phyloP scores from a whole-genome alignment of 2,797 vertebrate species.

The Cossypha caffra region DNA sequence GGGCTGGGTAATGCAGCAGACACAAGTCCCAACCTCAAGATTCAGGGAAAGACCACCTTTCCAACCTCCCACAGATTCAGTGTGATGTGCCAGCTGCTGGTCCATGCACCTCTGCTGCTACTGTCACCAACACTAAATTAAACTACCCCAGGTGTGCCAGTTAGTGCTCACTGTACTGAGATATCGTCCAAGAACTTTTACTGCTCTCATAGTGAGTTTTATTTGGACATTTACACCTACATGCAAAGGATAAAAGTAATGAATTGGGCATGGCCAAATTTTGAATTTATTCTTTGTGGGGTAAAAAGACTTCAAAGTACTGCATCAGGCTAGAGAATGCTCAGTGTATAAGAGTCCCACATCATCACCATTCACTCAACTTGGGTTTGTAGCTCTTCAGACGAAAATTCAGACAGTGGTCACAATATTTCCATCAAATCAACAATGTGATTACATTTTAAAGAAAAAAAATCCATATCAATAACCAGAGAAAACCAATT shows the following conservation, averaged over 20 bases:
- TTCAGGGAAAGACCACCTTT: not conserved
- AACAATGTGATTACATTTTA: not conserved
- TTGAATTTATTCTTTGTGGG: not conserved
- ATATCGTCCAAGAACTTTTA: not conserved
- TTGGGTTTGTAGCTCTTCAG: not conserved
- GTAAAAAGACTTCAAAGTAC: not conserved
- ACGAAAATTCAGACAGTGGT: not conserved
- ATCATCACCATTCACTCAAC: not conserved
- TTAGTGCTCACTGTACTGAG: not conserved
- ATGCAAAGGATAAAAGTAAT: not conserved
- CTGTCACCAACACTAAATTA: not conserved
- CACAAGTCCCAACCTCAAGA: not conserved
- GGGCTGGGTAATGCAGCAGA: not conserved
- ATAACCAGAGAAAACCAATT: not conserved
- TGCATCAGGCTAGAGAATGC: not conserved
- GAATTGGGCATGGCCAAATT: not conserved
- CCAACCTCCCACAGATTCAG: not conserved
- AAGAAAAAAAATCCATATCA: not conserved
- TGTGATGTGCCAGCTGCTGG: not conserved
- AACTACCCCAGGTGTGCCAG: not conserved
- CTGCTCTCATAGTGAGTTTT: not conserved
- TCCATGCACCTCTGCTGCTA: not conserved
- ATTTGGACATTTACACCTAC: not conserved
- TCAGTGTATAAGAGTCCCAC: not conserved
- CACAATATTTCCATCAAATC: not conserved